Evolutionary conservation across 2,888 invertebrate species (phyloP), one percentile per base, ranked within the genome.

Genomic region (Xylota segnis): DNA sequence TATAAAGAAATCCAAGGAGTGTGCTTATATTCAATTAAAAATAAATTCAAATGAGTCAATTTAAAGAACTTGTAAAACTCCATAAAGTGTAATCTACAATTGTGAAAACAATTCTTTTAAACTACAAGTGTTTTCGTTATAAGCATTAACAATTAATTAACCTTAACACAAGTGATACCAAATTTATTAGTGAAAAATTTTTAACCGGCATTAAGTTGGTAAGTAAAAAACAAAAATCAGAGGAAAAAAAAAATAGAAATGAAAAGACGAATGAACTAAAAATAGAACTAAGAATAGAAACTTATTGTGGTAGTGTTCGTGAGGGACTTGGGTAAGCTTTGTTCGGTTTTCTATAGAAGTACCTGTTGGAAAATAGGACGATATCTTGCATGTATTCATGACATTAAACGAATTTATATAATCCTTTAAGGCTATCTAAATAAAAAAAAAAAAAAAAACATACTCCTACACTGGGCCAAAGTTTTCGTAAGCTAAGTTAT

Each of bases 341-440:
- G 45, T 47, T 72, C 40, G 29, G 40, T 29, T 68, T 78, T 45
- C 47, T 18, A 37, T 65, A 81, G 77, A 77, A 77, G 56, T 72
- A 83, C 83, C 83, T 83, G 83, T 83, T 83, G 77, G 77, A 72
- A 83, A 77, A 65, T 77, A 68, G 77, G 71, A 71, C 78, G 71
- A 63, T 16, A 70, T 71, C 50, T 68, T 68, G 37, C 45, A 68
- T 59, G 59, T 74, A 52, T 59, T 45, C 27, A 40, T 78, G 70
- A 68, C 56, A 61, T 76, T 68, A 10, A 59, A 68, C 27, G 16
- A 68, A 29, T 76, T 68, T 76, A 68, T 65, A 40, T 68, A 68
- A 68, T 59, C 59, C 56, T 50, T 59, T 47, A 34, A 59, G 59
- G 34, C 32, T 43, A 45, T 76, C 66, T 68, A 76, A 76, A 50